Evolutionary conservation across 2,113 vertebrate genomes (phyloP).

Genomic region (Leucoraja erinaceus): DNA sequence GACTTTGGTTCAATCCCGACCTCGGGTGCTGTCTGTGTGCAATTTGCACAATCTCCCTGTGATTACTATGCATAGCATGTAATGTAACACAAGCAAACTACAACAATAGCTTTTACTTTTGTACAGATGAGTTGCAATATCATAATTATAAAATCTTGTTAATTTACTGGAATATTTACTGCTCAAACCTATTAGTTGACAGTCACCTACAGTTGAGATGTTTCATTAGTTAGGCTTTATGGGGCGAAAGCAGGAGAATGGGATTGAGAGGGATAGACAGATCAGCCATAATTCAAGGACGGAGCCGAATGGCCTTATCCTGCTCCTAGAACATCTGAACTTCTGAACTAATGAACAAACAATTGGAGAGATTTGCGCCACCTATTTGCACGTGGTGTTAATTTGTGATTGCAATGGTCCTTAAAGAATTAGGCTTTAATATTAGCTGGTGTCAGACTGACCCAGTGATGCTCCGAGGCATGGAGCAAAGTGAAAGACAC

Average conservation of each 20-base stretch:
- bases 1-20: too few species aligned
- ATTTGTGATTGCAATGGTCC: slow-evolving; percentile 11
- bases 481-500: neutral
- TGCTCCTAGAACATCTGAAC: too few species aligned
- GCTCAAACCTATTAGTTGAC: slow-evolving; percentile 16
- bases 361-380: neutral
- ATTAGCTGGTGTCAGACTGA: neutral
- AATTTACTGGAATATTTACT: slow-evolving; percentile 13
- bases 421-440: neutral
- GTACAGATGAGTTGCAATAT: neutral
- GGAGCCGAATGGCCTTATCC: too few species aligned
- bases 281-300: too few species aligned
- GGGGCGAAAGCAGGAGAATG: too few species aligned
- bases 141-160: neutral
- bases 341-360: neutral
- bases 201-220: neutral
- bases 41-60: too few species aligned
- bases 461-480: neutral
- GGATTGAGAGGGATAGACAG: too few species aligned
- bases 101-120: neutral
- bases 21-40: too few species aligned
- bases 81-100: neutral
- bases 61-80: neutral
- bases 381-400: neutral
- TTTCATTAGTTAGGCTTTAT: too few species aligned